Conservation (phyloP, 2,888 invertebrate species). For the Parapristionchus giblindavisi region DNA sequence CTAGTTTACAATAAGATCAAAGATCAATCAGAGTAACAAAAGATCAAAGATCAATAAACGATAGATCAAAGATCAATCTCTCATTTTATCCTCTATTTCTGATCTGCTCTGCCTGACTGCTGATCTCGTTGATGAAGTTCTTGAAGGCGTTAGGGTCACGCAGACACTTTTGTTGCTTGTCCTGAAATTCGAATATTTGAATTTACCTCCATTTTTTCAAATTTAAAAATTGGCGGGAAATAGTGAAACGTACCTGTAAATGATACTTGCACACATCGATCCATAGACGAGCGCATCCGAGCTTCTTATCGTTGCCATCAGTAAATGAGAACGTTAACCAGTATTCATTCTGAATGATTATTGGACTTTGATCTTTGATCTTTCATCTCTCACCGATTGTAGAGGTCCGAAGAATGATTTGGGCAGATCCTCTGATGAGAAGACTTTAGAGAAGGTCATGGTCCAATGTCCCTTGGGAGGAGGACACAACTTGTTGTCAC, state of each 20-base stretch:
- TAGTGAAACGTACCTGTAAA: constrained; percentile 41
- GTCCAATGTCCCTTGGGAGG: constrained; percentile 69
- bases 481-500: constrained; percentile 63
- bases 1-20: too few species aligned
- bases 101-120: constrained; percentile 68
- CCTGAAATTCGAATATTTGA: too few species aligned
- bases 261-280: constrained; percentile 69
- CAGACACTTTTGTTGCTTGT: constrained; percentile 67
- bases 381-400: constrained; percentile 60
- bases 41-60: constrained; percentile 27
- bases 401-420: constrained; percentile 69
- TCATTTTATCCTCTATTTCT: constrained; percentile 55
- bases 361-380: not conserved
- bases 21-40: not conserved
- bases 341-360: constrained; percentile 66
- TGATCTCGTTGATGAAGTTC: constrained; percentile 69
- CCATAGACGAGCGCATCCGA: constrained; percentile 68
- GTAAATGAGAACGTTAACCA: constrained; percentile 70
- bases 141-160: constrained; percentile 69
- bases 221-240: constrained; percentile 8
- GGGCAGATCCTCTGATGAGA: constrained; percentile 68
- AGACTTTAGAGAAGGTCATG: constrained; percentile 69
- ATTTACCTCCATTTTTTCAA: not conserved
- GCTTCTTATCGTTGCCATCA: constrained; percentile 65
- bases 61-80: constrained; percentile 9